phyloP scores from a whole-genome alignment of 2,888 invertebrate species.

The Drosophila anomalata region DNA sequence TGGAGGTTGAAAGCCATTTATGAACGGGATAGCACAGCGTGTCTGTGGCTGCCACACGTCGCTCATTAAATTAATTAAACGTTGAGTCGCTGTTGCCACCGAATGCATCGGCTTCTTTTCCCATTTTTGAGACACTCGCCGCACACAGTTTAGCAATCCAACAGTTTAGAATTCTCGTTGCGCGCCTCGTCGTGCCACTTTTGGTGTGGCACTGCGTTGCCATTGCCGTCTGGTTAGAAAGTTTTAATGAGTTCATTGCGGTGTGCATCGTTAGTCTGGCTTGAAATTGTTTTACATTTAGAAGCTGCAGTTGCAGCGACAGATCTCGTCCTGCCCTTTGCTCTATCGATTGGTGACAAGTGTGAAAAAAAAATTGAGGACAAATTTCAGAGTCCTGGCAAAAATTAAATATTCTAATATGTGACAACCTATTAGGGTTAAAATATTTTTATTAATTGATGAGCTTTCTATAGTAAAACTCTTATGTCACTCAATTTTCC shows the following conservation, averaged over 20 bases:
- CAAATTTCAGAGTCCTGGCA: background rate
- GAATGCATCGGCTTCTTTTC: slow-evolving; percentile 27
- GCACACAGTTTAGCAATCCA: slow-evolving; percentile 52
- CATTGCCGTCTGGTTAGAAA: slow-evolving; percentile 55
- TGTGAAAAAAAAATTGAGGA: background rate
- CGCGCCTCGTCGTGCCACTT: slow-evolving; percentile 39
- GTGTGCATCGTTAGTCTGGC: slow-evolving; percentile 64
- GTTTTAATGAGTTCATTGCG: slow-evolving; percentile 77
- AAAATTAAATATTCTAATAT: background rate
- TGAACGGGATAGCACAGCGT: slow-evolving; percentile 10
- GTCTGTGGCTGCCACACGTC: slow-evolving; percentile 37
- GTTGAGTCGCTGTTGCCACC: slow-evolving; percentile 23
- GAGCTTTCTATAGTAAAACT: too few relatives aligned
- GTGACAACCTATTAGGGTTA: too few relatives aligned
- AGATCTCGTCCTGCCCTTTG: background rate
- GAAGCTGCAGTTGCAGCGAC: slow-evolving; percentile 32
- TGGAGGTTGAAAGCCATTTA: slow-evolving; percentile 15
- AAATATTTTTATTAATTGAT: too few relatives aligned
- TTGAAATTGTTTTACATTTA: slow-evolving; percentile 65
- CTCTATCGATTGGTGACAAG: slow-evolving; percentile 5
- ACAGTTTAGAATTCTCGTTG: slow-evolving; percentile 32
- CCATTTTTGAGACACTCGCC: slow-evolving; percentile 34
- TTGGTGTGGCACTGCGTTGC: slow-evolving; percentile 58
- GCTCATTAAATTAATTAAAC: slow-evolving; percentile 77
- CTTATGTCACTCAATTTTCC: background rate